Percentiles rank a stretch among this genome's conserved stretches.
Conservation (phyloP, 2,888 invertebrate genomes). For the Tenodera sinensis region DNA sequence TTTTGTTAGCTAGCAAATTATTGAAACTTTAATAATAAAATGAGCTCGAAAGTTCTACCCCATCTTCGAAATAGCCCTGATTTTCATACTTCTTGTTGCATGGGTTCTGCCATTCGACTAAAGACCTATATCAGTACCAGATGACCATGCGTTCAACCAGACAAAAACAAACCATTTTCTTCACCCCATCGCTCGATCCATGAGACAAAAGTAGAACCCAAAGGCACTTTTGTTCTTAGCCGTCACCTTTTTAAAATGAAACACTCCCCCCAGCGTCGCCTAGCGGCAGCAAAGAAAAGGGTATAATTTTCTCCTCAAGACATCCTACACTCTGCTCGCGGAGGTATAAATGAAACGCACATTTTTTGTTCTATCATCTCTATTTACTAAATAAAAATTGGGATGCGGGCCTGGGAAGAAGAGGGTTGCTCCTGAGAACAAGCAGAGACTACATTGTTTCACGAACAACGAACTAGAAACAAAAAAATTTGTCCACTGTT, state of each 20-base stretch:
- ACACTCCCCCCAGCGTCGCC: background rate
- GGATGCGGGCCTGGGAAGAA: background rate
- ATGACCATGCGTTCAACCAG: background rate
- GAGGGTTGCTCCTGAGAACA: background rate
- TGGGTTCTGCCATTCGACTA: background rate
- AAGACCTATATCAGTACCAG: background rate
- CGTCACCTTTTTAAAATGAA: constrained; percentile 12
- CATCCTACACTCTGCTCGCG: constrained; percentile 2
- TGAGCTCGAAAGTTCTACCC: too few relatives aligned
- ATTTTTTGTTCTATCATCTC: constrained; percentile 8
- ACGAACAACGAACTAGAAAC: background rate
- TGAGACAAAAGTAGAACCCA: background rate
- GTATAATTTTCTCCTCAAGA: constrained; percentile 24
- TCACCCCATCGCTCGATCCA: background rate
- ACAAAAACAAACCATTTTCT: background rate
- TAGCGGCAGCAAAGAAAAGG: background rate
- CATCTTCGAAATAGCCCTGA: too few relatives aligned
- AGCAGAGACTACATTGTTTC: constrained; percentile 2
- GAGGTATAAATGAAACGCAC: constrained; percentile 12
- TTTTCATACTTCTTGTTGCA: too few relatives aligned
- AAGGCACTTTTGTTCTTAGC: background rate
- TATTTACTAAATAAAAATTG: background rate
- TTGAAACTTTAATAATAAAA: too few relatives aligned
- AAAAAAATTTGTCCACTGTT: background rate
- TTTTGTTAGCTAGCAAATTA: too few relatives aligned